These are phyloP conservation scores for Resseliella maxima DNA, from an alignment of 2,888 invertebrate species.

Conservation along the genomic window DNA sequence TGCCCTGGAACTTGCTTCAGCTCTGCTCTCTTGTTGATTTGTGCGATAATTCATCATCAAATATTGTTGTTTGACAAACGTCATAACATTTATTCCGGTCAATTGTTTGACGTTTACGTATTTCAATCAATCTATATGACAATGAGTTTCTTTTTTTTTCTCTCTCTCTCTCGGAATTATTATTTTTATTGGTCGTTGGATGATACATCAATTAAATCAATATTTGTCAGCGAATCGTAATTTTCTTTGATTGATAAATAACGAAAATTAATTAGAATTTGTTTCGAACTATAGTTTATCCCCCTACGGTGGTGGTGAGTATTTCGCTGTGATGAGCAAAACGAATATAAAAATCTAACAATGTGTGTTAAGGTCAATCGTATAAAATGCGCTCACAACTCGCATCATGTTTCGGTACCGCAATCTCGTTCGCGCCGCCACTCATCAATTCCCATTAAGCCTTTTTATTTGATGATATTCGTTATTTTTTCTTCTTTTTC, in stretches of 20 bases:
- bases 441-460: neutral
- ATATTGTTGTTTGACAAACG: constrained; percentile 44
- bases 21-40: too few species aligned
- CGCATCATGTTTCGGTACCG: neutral
- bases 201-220: neutral
- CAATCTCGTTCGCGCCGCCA: neutral
- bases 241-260: constrained; percentile 14
- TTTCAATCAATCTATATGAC: too few species aligned
- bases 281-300: neutral
- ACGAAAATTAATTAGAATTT: constrained; percentile 16
- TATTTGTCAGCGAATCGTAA: neutral
- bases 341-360: neutral
- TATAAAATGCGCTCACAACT: neutral
- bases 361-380: constrained; percentile 22
- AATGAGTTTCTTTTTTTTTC: too few species aligned
- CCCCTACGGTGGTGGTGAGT: neutral
- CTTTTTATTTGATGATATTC: neutral
- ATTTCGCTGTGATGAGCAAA: neutral
- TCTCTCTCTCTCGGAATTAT: neutral
- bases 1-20: too few species aligned
- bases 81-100: neutral
- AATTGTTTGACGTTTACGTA: too few species aligned
- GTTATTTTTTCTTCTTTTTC: too few species aligned
- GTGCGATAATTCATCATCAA: constrained; percentile 26
- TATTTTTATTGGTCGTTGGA: neutral